Base-by-base conservation (phyloP, 2,888 invertebrate species). In the Eupeodes latifasciatus region DNA sequence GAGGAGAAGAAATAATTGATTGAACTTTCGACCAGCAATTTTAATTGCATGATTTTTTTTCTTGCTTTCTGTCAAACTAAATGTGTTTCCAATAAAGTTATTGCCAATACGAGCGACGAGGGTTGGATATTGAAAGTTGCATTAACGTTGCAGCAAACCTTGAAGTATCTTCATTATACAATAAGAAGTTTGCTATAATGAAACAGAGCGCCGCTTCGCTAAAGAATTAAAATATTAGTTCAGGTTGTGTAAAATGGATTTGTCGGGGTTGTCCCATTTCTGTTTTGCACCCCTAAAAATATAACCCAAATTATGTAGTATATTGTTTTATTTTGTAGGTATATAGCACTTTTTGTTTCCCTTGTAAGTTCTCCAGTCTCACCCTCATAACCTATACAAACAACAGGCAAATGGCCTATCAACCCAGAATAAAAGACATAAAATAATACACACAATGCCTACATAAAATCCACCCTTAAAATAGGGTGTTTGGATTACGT, bases 341-440 rank as follows among this genome's bases (percentile, higher is more conserved):
- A 19, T 34, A 72, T 34, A 72, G 49, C 64, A 62, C 5, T 44
- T 62, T 44, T 62, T 27, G 27, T 27, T 59, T 59, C 3, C 34
- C 16, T 59, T 19, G 10, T 71, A 10, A 67, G 71, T 59, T 59
- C 44, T 71, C 14, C 27, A 27, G 62, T 79, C 55, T 79, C 79
- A 76, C 86, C 81, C 81, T 76, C 80, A 27, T 27, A 55, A 53
- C 16, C 47, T 36, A 16, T 19, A 36, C 7, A 55, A 71, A 55
- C 71, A 55, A 61, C 87, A 77, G 83, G 67, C 79, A 83, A 87
- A 87, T 87, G 83, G 77, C 83, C 83, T 84, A 87, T 83, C 87
- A 87, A 87, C 83, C 80, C 34, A 83, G 77, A 80, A 83, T 80
- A 67, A 64, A 61, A 69, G 53, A 72, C 36, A 79, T 34, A 74